Base-by-base conservation (phyloP, 2,113 vertebrate genomes). In the Ictalurus punctatus region DNA sequence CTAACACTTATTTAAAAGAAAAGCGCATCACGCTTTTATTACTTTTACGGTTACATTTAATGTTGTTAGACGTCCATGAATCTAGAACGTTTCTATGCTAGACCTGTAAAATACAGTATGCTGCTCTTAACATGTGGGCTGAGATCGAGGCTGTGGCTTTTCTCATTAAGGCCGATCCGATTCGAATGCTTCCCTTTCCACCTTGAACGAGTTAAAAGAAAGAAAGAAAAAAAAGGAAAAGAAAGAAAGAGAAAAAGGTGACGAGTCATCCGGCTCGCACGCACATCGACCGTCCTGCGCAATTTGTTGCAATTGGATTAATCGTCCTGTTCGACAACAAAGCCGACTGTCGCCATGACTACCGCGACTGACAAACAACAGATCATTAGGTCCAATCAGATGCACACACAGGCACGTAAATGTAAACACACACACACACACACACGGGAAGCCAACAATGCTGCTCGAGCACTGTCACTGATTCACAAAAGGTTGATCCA, bases 401-500 rank as follows among this genome's bases (percentile, higher is more conserved):
- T 30, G 40, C 84, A 56, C 63, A 69, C 63, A 85, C 84, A 73
- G 25, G 27, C 84, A 71, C 4, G 13, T 27, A 65, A 40, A 84
- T 23, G 16, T 79, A 85, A 37, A 85, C 83, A 85, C 40, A 44
- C 34, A 59, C 1, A 44, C 34, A 34, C 34, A 85, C 83, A 85
- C 40, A 44, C 34, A 59, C 1, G 5, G 44, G 30, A 59, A 44
- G 86, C 83, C 54, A 80, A 83, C 58, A 65, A 10, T 61, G 44
- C 56, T 58, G 61, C 52, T 0, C 23, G 78, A 37, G 13, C 25
- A 7, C 2, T 12, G 86, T 83, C 90, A 81, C 65, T 88, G 73
- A 86, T 85, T 85, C 88, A 25, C 90, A 88, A 48, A 93, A 94
- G 93, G 91, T 94, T 91, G 93, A 91, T 89, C 61, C 88, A 89